phyloP scores from a whole-genome alignment of 2,113 vertebrate genomes.

The Neotragus moschatus region DNA sequence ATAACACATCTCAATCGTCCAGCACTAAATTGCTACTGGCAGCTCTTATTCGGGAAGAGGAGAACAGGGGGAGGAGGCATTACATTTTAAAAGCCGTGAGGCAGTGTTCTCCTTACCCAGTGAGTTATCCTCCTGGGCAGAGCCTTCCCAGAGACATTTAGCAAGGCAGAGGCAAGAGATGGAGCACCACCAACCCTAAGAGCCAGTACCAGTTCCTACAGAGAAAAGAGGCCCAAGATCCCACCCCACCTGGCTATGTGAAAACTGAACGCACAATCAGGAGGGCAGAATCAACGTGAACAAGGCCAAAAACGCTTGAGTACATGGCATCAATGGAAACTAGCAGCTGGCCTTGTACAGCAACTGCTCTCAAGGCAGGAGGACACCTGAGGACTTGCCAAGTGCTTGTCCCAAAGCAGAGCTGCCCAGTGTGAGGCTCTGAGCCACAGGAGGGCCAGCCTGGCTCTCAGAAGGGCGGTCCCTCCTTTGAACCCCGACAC shows the following conservation, averaged over 20 bases:
- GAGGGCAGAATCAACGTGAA: background rate
- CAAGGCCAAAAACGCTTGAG: background rate
- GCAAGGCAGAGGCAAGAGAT: background rate
- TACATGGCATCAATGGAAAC: background rate
- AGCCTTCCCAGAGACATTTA: background rate
- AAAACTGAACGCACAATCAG: background rate
- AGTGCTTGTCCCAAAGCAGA: background rate
- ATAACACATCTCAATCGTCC: conserved; percentile 18
- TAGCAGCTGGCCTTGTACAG: background rate
- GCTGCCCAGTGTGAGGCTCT: background rate
- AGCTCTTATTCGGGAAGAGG: conserved; percentile 39
- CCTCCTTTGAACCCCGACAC: background rate
- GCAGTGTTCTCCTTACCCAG: conserved; percentile 10
- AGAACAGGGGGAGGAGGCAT: conserved; percentile 5
- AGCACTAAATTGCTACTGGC: conserved; percentile 28
- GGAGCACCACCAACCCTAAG: background rate
- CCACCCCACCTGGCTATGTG: background rate
- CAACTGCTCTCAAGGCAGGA: background rate
- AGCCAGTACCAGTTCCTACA: background rate
- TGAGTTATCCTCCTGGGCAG: background rate
- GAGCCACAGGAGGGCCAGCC: background rate
- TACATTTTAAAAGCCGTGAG: conserved; percentile 19
- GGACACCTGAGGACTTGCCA: background rate
- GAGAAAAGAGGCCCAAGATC: background rate
- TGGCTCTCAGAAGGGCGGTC: background rate